phyloP scores from a whole-genome alignment of 2,888 invertebrate species.

The Sminthurides aquaticus region DNA sequence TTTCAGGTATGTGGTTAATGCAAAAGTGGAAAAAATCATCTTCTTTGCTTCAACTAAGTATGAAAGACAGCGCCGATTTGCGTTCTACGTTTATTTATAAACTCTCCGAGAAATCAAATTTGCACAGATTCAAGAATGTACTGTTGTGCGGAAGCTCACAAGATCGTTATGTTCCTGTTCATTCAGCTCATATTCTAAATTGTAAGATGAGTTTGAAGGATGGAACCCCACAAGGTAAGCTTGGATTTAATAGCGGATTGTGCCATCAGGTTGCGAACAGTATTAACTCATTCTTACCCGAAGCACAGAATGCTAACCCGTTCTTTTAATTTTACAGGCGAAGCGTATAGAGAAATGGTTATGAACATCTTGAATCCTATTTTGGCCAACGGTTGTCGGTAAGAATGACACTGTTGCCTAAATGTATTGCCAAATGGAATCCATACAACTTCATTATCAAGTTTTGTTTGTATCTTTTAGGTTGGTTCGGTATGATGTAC shows the following conservation, averaged over 20 bases:
- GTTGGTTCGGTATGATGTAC: constrained; percentile 87
- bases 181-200: constrained; percentile 87
- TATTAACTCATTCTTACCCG: no score
- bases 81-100: constrained; percentile 86
- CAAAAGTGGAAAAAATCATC: constrained; percentile 97
- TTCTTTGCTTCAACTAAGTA: constrained; percentile 81
- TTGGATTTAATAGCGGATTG: neutral
- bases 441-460: no score
- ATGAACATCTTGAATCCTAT: constrained; percentile 89
- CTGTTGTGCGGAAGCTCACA: constrained; percentile 89
- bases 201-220: constrained; percentile 92
- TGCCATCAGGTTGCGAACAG: no score
- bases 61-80: constrained; percentile 77
- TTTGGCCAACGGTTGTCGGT: constrained; percentile 54
- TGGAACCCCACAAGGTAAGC: constrained; percentile 58
- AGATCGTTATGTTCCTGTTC: constrained; percentile 88
- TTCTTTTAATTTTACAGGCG: constrained; percentile 56
- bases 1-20: constrained; percentile 95
- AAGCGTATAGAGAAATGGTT: constrained; percentile 73
- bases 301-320: no score
- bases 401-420: constrained; percentile 1
- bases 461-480: no score
- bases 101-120: constrained; percentile 73
- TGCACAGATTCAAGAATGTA: constrained; percentile 87
- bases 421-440: neutral